Percentiles rank a stretch among this genome's conserved stretches.
Evolutionary conservation across 2,113 vertebrate genomes (phyloP).

Genomic region (Desmodus rotundus): DNA sequence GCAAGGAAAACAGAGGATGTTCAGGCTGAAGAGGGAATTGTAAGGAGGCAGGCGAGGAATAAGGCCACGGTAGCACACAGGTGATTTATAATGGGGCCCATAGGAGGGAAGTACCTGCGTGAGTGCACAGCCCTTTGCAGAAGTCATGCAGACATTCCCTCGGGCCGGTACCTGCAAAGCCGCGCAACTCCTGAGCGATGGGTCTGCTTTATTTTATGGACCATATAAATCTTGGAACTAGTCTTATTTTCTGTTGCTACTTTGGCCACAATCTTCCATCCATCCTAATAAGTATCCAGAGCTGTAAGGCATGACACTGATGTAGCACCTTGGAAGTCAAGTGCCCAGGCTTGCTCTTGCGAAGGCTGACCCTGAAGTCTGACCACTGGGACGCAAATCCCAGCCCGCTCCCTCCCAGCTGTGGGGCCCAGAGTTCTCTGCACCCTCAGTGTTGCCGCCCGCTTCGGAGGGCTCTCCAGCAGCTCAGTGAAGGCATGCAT

Average conservation of each 20-base stretch:
- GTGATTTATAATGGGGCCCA: background rate
- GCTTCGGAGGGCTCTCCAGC: background rate
- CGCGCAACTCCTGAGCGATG: rapidly evolving
- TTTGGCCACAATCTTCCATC: background rate
- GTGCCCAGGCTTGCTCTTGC: rapidly evolving
- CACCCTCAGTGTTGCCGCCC: background rate
- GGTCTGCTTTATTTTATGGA: background rate
- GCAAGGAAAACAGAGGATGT: background rate
- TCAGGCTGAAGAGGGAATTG: background rate
- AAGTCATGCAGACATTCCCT: background rate
- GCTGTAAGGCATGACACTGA: rapidly evolving
- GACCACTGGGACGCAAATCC: background rate
- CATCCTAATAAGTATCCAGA: background rate
- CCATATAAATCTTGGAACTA: background rate
- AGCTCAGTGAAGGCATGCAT: no score
- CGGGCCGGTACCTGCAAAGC: background rate
- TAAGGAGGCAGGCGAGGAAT: background rate
- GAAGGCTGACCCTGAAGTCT: background rate
- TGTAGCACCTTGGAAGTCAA: background rate
- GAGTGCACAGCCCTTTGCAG: background rate
- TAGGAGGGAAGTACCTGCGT: rapidly evolving
- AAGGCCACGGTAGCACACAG: no score
- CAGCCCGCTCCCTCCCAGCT: background rate
- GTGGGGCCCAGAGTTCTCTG: background rate
- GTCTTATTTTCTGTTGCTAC: background rate